Percentiles rank a stretch among this genome's conserved stretches.
Evolutionary conservation across 2,113 vertebrate genomes (phyloP).

Genomic region (Muscicapa adusta): DNA sequence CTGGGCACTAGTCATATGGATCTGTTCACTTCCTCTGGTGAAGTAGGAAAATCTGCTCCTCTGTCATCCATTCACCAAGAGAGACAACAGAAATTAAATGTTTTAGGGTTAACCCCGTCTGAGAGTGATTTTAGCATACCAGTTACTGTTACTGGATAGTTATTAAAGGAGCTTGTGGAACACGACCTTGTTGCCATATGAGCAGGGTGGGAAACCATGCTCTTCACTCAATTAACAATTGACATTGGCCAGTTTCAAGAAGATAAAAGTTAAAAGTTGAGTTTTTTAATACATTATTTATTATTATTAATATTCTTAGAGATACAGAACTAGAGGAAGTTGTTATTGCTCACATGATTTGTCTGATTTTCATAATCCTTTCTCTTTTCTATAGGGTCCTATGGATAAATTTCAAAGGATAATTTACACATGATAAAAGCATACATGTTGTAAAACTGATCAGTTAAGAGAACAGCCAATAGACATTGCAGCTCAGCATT

Average conservation of each 20-base stretch:
- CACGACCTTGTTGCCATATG: not conserved
- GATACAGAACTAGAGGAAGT: not conserved
- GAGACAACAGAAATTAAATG: not conserved
- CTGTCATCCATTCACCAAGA: not conserved
- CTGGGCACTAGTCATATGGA: not conserved
- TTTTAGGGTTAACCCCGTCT: not conserved
- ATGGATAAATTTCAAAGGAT: not conserved
- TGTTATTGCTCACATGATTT: not conserved
- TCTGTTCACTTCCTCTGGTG: not conserved
- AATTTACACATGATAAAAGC: not conserved
- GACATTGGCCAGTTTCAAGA: not conserved
- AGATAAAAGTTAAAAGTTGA: not conserved
- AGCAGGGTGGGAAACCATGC: not conserved
- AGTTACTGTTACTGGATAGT: not conserved
- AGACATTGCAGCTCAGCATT: not conserved
- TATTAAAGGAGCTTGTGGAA: not conserved
- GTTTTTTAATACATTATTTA: not conserved
- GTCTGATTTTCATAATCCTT: not conserved
- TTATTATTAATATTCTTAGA: not conserved
- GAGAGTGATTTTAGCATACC: not conserved
- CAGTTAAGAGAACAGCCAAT: not conserved
- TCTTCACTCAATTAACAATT: not conserved
- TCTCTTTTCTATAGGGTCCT: not conserved
- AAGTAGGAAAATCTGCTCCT: not conserved
- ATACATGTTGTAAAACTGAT: not conserved